Evolutionary conservation across 2,797 vertebrate genomes (phyloP).

Genomic region (Gymnocypris eckloni): DNA sequence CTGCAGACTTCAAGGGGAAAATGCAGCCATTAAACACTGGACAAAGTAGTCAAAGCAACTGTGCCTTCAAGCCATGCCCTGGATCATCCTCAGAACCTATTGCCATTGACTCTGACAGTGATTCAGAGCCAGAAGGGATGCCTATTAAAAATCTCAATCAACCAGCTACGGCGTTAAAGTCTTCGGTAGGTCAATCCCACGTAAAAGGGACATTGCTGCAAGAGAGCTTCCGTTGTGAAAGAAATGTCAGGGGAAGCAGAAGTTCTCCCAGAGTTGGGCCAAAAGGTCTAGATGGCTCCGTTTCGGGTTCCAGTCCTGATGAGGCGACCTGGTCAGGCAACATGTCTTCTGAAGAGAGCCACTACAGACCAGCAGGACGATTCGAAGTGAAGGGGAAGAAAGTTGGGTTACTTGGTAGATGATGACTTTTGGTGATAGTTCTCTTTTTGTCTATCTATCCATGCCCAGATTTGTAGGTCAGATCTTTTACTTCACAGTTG

Average conservation of each 20-base stretch:
- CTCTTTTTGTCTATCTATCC: not conserved
- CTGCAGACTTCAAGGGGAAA: slow-evolving; percentile 23
- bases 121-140: slow-evolving; percentile 68
- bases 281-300: slow-evolving; percentile 52
- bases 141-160: slow-evolving; percentile 57
- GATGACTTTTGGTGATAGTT: slow-evolving; percentile 44
- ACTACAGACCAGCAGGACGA: slow-evolving; percentile 57
- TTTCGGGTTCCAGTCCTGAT: slow-evolving; percentile 55
- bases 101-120: slow-evolving; percentile 78
- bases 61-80: slow-evolving; percentile 75
- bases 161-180: slow-evolving; percentile 28
- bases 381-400: slow-evolving; percentile 65
- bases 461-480: slow-evolving; percentile 36
- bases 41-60: slow-evolving; percentile 85
- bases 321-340: slow-evolving; percentile 58
- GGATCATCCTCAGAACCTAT: slow-evolving; percentile 75
- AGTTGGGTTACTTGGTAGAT: slow-evolving; percentile 61
- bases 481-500: slow-evolving; percentile 49
- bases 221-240: slow-evolving; percentile 45
- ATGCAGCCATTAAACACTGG: slow-evolving; percentile 60
- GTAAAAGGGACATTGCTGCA: slow-evolving; percentile 40
- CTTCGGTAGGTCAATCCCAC: slow-evolving; percentile 45
- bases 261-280: slow-evolving; percentile 46
- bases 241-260: slow-evolving; percentile 36
- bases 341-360: slow-evolving; percentile 53